Evolutionary conservation across 2,113 vertebrate genomes (phyloP), one percentile per base, ranked within the genome.

Genomic region (Noturus placidus): DNA sequence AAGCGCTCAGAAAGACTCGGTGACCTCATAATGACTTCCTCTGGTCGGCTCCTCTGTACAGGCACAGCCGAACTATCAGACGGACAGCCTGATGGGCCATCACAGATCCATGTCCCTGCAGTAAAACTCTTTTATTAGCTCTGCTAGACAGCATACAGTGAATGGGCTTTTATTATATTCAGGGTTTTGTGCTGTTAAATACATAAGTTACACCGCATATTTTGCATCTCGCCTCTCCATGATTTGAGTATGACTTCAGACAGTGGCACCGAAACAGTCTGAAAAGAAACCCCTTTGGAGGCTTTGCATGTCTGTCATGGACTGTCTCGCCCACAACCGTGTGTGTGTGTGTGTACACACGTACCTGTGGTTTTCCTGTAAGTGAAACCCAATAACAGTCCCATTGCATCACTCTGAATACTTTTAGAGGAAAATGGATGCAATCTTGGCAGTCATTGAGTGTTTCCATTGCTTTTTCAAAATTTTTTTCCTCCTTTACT

Each of bases 381-480:
- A 86, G 87, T 89, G 91, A 92, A 92, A 91, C 91, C 82, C 87
- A 91, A 88, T 91, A 93, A 91, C 88, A 87, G 88, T 91, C 89
- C 90, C 90, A 92, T 93, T 93, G 91, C 91, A 93, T 92, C 92
- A 92, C 89, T 89, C 86, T 89, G 91, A 92, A 91, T 91, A 92
- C 91, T 91, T 92, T 90, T 79, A 90, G 86, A 85, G 87, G 88
- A 92, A 90, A 88, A 91, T 91, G 89, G 91, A 91, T 90, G 89
- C 87, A 87, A 86, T 78, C 87, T 89, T 93, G 92, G 92, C 91
- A 90, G 88, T 63, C 72, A 1, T 1, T 2, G 61, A 88, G 57
- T 79, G 70, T 93, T 93, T 93, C 92, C 92, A 92, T 87, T 81
- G 89, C 88, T 88, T 91, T 89, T 86, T 91, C 80, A 42, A 72